Percentiles rank a stretch among this genome's conserved stretches.
phyloP scores from a whole-genome alignment of 2,888 invertebrate species.

The Unio pictorum region DNA sequence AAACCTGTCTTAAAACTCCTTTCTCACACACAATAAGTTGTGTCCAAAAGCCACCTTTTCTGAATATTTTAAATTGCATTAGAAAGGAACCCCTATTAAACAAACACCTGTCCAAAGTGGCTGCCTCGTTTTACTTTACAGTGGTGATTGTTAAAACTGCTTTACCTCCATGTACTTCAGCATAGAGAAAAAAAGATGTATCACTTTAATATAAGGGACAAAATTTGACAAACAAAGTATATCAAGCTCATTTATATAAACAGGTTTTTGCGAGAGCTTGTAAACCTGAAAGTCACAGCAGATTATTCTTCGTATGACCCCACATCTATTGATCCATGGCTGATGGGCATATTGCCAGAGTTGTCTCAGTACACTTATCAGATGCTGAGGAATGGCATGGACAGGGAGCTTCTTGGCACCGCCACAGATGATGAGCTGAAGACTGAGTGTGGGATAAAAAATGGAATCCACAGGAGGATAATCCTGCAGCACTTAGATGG shows the following conservation, averaged over 20 bases:
- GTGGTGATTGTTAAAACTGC: no score
- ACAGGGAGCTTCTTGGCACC: conserved; percentile 85
- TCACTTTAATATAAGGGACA: no score
- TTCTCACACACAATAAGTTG: no score
- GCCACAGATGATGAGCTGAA: conserved; percentile 92
- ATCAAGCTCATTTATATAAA: background rate
- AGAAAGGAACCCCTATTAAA: no score
- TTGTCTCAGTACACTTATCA: conserved; percentile 97
- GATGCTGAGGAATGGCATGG: conserved; percentile 95
- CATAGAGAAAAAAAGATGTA: no score
- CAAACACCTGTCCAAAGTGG: no score
- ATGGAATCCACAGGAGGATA: conserved; percentile 93
- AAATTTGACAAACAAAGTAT: background rate
- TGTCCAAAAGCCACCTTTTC: no score
- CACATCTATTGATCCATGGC: conserved; percentile 79
- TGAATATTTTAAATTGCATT: no score
- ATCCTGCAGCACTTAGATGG: conserved; percentile 90
- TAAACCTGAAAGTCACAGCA: conserved; percentile 94
- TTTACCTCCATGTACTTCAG: no score
- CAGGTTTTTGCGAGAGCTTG: conserved; percentile 91
- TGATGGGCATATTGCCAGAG: conserved; percentile 88
- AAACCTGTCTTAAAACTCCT: no score
- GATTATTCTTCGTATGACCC: conserved; percentile 96
- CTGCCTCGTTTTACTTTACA: no score
- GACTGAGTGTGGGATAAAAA: conserved; percentile 90